A percentile compares a stretch with the other conserved stretches of the same genome.
Evolutionary conservation across 30 jellyfish, hydroid and myxozoan genomes (phyloP).

Genomic region (Catostylus mosaicus): DNA sequence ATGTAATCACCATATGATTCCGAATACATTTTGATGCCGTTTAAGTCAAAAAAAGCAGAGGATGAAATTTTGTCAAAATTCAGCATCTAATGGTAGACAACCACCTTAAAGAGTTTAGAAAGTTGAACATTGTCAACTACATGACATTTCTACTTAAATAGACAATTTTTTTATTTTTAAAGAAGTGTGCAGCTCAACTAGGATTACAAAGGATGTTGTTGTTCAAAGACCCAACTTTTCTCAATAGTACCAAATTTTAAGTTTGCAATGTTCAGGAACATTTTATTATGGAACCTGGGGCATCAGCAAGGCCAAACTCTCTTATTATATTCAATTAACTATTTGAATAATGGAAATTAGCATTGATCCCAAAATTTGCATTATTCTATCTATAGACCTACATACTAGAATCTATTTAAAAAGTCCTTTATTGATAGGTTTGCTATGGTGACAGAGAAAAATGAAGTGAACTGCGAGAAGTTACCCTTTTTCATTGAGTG

Average conservation of each 20-base stretch:
- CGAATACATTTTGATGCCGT: no score
- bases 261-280: conserved; percentile 10
- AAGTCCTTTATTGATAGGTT: conserved; percentile 1
- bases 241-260: conserved; percentile 10
- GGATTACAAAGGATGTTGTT: background rate
- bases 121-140: background rate
- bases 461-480: conserved; percentile 12
- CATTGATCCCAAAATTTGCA: background rate
- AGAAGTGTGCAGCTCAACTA: background rate
- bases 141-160: background rate
- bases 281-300: background rate
- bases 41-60: no score
- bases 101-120: background rate
- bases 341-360: conserved; percentile 25
- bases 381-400: conserved; percentile 6
- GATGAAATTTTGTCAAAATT: no score
- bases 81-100: no score
- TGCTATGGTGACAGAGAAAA: background rate
- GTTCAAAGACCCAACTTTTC: conserved; percentile 7
- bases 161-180: background rate
- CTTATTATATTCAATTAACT: background rate
- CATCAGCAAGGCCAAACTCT: conserved; percentile 17
- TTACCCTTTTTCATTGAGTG: conserved; percentile 6
- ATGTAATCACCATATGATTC: no score
- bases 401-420: conserved; percentile 5